phyloP scores from a whole-genome alignment of 2,888 invertebrate species.

The Caenorhabditis wallacei region DNA sequence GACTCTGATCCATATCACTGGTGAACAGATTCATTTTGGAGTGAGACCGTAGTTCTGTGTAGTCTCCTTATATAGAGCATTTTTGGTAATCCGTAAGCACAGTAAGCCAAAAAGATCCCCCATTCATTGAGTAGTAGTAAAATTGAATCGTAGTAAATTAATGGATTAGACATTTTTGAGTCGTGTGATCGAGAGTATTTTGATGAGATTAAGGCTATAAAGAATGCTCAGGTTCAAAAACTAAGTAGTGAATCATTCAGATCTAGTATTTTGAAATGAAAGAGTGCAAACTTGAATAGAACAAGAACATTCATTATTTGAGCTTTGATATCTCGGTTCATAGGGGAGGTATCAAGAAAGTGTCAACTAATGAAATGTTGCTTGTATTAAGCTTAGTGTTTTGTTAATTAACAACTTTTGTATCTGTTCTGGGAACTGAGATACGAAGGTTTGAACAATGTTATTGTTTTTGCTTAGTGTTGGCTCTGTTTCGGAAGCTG shows the following conservation, averaged over 20 bases:
- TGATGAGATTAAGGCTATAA: slow-evolving; percentile 17
- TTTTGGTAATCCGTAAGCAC: not conserved
- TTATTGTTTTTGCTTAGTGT: no score
- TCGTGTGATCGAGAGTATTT: slow-evolving; percentile 21
- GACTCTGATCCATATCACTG: slow-evolving; percentile 36
- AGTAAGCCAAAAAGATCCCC: not conserved
- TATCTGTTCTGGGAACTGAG: no score
- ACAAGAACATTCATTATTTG: no score
- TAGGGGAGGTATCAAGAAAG: no score
- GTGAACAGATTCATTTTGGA: slow-evolving; percentile 12
- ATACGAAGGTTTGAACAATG: no score
- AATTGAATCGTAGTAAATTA: slow-evolving; percentile 27
- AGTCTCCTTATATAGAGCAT: not conserved
- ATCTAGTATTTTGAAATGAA: no score
- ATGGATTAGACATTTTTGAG: slow-evolving; percentile 31
- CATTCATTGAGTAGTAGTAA: not conserved
- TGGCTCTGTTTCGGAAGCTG: no score
- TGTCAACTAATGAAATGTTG: no score
- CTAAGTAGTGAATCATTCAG: slow-evolving; percentile 1
- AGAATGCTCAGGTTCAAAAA: slow-evolving; percentile 22
- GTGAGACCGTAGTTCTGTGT: not conserved
- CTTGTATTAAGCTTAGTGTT: no score
- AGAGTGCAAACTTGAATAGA: no score
- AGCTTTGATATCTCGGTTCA: no score
- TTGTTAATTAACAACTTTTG: no score